Evolutionary conservation across 2,797 vertebrate genomes (phyloP).

Genomic region (Ctenochaetus hawaiiensis): DNA sequence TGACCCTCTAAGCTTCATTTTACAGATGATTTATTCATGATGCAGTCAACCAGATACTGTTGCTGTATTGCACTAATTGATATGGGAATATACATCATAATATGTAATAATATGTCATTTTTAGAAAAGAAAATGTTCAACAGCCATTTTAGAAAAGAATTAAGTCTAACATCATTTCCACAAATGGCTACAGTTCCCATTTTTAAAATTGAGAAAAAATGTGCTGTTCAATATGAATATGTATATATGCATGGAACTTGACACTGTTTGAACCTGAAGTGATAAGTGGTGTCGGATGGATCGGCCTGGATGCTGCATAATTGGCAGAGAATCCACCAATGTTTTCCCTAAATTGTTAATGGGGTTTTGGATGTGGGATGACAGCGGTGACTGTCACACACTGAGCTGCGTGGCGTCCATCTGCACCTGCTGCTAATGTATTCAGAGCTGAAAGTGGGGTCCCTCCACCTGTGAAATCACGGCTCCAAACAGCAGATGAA

Average conservation of each 20-base stretch:
- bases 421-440: constrained; percentile 48
- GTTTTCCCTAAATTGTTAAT: constrained; percentile 34
- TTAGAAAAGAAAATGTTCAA: neutral
- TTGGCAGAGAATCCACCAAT: neutral
- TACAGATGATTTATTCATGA: constrained; percentile 47
- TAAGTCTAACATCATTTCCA: neutral
- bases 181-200: neutral
- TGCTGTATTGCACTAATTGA: constrained; percentile 8
- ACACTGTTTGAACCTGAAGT: constrained; percentile 9
- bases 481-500: constrained; percentile 42
- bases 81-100: neutral
- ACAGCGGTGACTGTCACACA: constrained; percentile 44
- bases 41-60: constrained; percentile 14
- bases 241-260: constrained; percentile 2
- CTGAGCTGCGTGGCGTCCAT: constrained; percentile 42
- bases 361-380: constrained; percentile 30
- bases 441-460: constrained; percentile 36
- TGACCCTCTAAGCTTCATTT: constrained; percentile 23
- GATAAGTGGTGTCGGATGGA: constrained; percentile 10
- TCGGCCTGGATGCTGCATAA: neutral
- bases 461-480: constrained; percentile 61
- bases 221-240: constrained; percentile 11
- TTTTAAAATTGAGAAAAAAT: constrained; percentile 1
- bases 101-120: constrained; percentile 2
- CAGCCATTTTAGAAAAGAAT: neutral